Evolutionary conservation across 2,113 vertebrate species (phyloP).

Genomic region (Motacilla alba): DNA sequence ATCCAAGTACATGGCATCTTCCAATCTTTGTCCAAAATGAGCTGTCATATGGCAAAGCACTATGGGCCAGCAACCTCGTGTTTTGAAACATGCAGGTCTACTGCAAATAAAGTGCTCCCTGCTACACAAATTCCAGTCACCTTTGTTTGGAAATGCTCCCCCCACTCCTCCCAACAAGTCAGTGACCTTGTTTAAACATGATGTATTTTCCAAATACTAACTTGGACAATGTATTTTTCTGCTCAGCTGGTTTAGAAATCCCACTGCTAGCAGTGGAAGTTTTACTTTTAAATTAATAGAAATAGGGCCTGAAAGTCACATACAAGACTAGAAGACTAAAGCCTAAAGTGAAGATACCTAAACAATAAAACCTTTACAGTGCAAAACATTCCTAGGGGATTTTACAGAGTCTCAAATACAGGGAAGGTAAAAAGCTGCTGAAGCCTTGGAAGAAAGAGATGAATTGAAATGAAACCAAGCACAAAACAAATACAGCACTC

Average conservation of each 20-base stretch:
- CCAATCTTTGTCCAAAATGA: not conserved
- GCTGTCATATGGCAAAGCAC: not conserved
- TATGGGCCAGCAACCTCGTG: not conserved
- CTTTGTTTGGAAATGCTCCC: not conserved
- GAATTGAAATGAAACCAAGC: not conserved
- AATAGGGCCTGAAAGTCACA: not conserved
- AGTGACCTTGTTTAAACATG: not conserved
- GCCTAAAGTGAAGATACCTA: not conserved
- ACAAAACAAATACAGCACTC: not conserved
- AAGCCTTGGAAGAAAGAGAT: slow-evolving; percentile 1
- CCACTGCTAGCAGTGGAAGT: not conserved
- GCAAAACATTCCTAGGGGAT: not conserved
- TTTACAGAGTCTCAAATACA: not conserved
- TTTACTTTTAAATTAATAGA: not conserved
- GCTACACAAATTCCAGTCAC: not conserved
- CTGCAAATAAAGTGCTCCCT: not conserved
- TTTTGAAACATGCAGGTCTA: not conserved
- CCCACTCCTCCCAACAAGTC: not conserved
- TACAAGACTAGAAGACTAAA: not conserved
- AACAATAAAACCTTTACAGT: not conserved
- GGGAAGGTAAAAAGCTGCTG: not conserved
- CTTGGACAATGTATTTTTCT: not conserved
- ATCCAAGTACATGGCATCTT: not conserved
- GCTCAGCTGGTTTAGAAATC: not conserved
- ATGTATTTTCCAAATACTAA: not conserved